A percentile compares a stretch with the other conserved stretches of the same genome.
Evolutionary conservation across 2,888 invertebrate species (phyloP).

Genomic region (Dicranocentrus wangi): DNA sequence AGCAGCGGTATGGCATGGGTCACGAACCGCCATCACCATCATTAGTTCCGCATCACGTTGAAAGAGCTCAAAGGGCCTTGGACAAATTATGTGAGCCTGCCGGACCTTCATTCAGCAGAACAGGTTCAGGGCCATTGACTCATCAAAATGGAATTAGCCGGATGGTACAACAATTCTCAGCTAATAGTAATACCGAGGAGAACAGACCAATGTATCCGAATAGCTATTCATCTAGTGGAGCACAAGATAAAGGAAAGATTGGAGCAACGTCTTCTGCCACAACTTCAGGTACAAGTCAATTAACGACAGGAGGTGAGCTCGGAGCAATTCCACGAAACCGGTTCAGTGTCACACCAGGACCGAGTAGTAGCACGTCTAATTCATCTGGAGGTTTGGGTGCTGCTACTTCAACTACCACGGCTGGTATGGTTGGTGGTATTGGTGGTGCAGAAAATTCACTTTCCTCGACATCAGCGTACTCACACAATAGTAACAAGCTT

Average conservation of each 20-base stretch:
- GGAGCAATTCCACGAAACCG: constrained; percentile 67
- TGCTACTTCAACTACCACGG: background rate
- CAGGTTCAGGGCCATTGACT: constrained; percentile 68
- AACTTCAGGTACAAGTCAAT: constrained; percentile 41
- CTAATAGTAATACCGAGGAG: constrained; percentile 22
- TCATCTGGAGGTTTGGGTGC: constrained; percentile 61
- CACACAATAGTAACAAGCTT: constrained; percentile 39
- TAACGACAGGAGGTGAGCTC: constrained; percentile 47
- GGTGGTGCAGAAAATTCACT: constrained; percentile 56
- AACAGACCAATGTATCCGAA: constrained; percentile 38
- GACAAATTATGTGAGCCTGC: constrained; percentile 68
- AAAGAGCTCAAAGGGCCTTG: constrained; percentile 71
- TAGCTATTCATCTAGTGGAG: background rate
- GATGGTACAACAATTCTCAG: constrained; percentile 56
- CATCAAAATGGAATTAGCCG: constrained; percentile 55
- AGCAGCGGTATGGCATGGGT: constrained; percentile 38
- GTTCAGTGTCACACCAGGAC: constrained; percentile 69
- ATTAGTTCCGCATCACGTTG: constrained; percentile 54
- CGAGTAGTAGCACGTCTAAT: constrained; percentile 62
- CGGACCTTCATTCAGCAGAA: constrained; percentile 61
- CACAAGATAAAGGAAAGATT: constrained; percentile 28
- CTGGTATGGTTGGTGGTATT: background rate
- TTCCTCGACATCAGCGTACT: constrained; percentile 57
- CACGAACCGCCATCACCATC: constrained; percentile 38
- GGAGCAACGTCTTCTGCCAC: constrained; percentile 42